Evolutionary conservation across 2,888 invertebrate genomes (phyloP).

Genomic region (Sarcophaga rosellei): DNA sequence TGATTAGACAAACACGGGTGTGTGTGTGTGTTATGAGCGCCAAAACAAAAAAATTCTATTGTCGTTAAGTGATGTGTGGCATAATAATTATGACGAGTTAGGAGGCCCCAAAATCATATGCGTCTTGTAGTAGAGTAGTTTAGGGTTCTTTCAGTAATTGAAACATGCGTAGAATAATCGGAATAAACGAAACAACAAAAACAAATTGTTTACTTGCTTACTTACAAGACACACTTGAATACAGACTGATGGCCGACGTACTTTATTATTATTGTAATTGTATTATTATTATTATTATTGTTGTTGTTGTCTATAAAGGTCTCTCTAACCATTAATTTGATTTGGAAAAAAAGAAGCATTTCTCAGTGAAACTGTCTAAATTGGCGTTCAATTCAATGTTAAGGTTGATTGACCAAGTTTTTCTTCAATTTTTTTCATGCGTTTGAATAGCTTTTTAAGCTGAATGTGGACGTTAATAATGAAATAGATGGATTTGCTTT

Average conservation of each 20-base stretch:
- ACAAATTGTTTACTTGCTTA: background rate
- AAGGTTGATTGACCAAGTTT: constrained; percentile 28
- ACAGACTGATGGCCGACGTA: too few relatives aligned
- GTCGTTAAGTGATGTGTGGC: background rate
- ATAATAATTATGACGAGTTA: constrained; percentile 40
- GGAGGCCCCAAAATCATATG: background rate
- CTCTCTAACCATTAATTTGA: constrained; percentile 9
- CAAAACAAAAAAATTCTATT: background rate
- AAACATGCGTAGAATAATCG: constrained; percentile 46
- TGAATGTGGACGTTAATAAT: background rate
- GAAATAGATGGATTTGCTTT: too few relatives aligned
- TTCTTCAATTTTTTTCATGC: background rate
- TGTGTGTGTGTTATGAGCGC: background rate
- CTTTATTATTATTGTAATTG: too few relatives aligned
- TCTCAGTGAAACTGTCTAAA: constrained; percentile 14
- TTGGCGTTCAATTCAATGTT: constrained; percentile 45
- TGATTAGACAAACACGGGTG: background rate
- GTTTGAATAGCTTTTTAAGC: background rate
- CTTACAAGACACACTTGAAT: background rate
- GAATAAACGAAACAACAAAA: background rate
- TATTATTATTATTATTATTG: background rate
- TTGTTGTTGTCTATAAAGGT: constrained; percentile 6
- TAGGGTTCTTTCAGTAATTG: constrained; percentile 24
- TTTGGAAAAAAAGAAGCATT: too few relatives aligned
- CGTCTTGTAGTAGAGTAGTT: background rate